Evolutionary conservation across 2,113 vertebrate genomes (phyloP), one percentile per base, ranked within the genome.

Genomic region (Hippopotamus amphibius): DNA sequence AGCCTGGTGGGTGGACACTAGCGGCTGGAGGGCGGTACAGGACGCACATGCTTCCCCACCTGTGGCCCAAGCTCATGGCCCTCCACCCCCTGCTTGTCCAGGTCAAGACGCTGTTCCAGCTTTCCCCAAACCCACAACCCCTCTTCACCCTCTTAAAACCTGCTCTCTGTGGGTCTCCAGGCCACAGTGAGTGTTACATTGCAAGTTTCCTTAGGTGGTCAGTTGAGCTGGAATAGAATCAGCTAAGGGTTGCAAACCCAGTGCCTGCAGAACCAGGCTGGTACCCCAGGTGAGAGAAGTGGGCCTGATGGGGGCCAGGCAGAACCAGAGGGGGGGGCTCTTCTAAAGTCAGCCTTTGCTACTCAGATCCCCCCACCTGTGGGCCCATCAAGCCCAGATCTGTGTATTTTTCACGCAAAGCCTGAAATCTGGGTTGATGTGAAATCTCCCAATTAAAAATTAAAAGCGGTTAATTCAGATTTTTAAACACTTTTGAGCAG

Each of bases 301-400:
- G 5, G 24, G 16, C 15, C 6, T 12, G 37, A 26, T 1, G 12
- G 37, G 71, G 12, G 4, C 55, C 11, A 0, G 10, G 41, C 24
- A 9, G 46, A 61, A 19, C 24, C 1, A 0, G 2, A 10, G 21
- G 4, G 5, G 3, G 5, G 3, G 11, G 17, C 17, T 43, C 28
- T 85, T n/a, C 33, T 14, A 3, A 6, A 93, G 6, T 4, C 16
- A 26, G n/a, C 26, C 50, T 9, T 30, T 6, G 15, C 26, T 8
- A 2, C 17, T 72, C 55, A 2, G 6, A 48, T 30, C 86, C 43
- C 30, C 59, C 43, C 30, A 7, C 22, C 30, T 15, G 11, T 3
- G 5, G 48, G 50, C 74, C 57, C 50, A 11, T 59, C 28, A 7
- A 11, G 30, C 13, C 65, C 71, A 28, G 57, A 12, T 72, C 55